Percentiles rank a stretch among this genome's conserved stretches.
These are phyloP conservation scores for Nomada ferruginata DNA, from an alignment of 2,888 invertebrate species.

Conservation along the genomic window DNA sequence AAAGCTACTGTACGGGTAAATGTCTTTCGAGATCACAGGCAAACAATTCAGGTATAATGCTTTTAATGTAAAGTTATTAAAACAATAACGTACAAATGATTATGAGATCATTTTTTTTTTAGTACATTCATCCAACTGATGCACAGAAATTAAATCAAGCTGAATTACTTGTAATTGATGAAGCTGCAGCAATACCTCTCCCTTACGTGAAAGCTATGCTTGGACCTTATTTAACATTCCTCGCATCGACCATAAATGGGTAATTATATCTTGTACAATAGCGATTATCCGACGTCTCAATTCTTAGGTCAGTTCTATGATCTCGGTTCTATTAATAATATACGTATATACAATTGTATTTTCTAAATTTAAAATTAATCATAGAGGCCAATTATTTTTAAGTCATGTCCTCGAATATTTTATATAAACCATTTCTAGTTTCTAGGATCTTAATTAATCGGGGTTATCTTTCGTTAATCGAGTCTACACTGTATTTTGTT, in stretches of 20 bases:
- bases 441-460: too few relatives aligned
- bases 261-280: slow-evolving; percentile 74
- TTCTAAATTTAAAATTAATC: too few relatives aligned
- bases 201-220: slow-evolving; percentile 95
- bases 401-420: too few relatives aligned
- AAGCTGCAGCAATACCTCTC: slow-evolving; percentile 99
- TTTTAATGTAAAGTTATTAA: not conserved
- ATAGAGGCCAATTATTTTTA: too few relatives aligned
- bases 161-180: slow-evolving; percentile 98
- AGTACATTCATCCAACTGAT: slow-evolving; percentile 98
- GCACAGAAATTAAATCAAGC: slow-evolving; percentile 95
- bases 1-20: slow-evolving; percentile 98
- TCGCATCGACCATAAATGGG: slow-evolving; percentile 98
- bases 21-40: slow-evolving; percentile 94
- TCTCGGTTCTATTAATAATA: too few relatives aligned
- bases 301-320: not conserved
- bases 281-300: not conserved
- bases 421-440: too few relatives aligned
- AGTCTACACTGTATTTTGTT: not conserved
- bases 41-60: slow-evolving; percentile 92
- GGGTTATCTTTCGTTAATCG: too few relatives aligned
- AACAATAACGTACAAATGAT: not conserved
- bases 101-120: slow-evolving; percentile 14
- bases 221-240: slow-evolving; percentile 96
- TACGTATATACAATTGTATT: too few relatives aligned